Base-by-base conservation (phyloP, 2,797 vertebrate genomes). In the Phataginus tricuspis region DNA sequence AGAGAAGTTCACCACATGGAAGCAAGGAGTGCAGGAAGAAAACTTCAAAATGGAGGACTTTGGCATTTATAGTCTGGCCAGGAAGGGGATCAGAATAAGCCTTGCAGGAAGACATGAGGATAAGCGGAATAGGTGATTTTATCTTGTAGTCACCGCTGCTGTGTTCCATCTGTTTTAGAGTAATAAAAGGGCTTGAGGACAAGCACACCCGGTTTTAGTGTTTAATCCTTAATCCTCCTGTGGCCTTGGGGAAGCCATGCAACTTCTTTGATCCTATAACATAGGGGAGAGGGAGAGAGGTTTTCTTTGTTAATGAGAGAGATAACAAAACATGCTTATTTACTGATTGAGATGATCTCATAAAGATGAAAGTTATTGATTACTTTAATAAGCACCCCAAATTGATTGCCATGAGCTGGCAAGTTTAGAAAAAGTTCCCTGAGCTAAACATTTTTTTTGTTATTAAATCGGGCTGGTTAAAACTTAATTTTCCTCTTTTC, bases 391-490 rank as follows among this genome's bases (percentile, higher is more conserved):
- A 94, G 23, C 27, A 68, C 14, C 0, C 11, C 59, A 21, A 86
- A 80, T 25, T 55, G 53, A 84, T 37, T 94, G 27, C 14, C 85
- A 68, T 71, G 49, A 91, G 4, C 12, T 74, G n/a, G 23, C 5
- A 83, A 64, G 23, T 69, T 93, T 92, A 92, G 39, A 66, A 61
- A 84, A 49, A 80, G 21, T 34, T 88, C 51, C 80, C 87, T 39
- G 10, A 92, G 55, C 83, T 89, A 37, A 64, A n/a, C 1, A n/a
- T 72, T 57, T 69, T 57, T 69, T 39, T 45, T 90, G 63, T 87
- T 57, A 59, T 91, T 34, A 74, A 69, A 79, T 49, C 7, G 55
- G n/a, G 1, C 14, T 49, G 1, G 0, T 77, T 16, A 59, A 77
- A 77, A n/a, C 2, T 63, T 72, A 31, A n/a, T 57, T 82, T 88